phyloP scores from a whole-genome alignment of 2,888 invertebrate genomes.

The Heteromyza rotundicornis region DNA sequence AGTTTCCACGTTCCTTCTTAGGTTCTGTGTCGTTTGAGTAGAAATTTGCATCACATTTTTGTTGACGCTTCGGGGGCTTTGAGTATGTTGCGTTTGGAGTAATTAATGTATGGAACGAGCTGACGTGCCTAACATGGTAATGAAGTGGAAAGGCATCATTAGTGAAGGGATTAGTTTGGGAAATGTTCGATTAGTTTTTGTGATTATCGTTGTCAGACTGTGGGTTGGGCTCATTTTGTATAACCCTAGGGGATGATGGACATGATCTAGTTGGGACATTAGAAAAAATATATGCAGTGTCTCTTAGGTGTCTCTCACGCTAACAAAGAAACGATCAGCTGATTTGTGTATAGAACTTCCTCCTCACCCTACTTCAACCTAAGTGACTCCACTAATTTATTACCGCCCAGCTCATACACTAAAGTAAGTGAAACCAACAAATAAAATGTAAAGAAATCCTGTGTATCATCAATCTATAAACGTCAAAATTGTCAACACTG shows the following conservation, averaged over 20 bases:
- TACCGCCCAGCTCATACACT: too few relatives aligned
- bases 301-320: too few relatives aligned
- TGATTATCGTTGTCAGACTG: background rate
- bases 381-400: too few relatives aligned
- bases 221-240: background rate
- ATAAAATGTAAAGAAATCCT: too few relatives aligned
- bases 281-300: too few relatives aligned
- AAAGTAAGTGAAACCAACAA: too few relatives aligned
- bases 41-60: constrained; percentile 26
- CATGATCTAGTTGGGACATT: too few relatives aligned
- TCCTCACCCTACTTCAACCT: too few relatives aligned
- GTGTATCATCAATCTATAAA: constrained; percentile 32
- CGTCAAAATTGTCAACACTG: constrained; percentile 33
- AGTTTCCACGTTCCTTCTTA: background rate
- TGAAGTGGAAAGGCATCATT: constrained; percentile 10
- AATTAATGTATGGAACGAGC: constrained; percentile 17
- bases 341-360: too few relatives aligned
- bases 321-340: too few relatives aligned
- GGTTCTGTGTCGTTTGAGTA: background rate
- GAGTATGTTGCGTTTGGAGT: background rate
- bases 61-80: constrained; percentile 29
- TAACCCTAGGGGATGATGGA: too few relatives aligned
- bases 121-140: constrained; percentile 17
- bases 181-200: constrained; percentile 34
- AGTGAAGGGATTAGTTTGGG: constrained; percentile 18